Base-by-base conservation (phyloP, 2,797 vertebrate genomes). In the Hydrolagus colliei region DNA sequence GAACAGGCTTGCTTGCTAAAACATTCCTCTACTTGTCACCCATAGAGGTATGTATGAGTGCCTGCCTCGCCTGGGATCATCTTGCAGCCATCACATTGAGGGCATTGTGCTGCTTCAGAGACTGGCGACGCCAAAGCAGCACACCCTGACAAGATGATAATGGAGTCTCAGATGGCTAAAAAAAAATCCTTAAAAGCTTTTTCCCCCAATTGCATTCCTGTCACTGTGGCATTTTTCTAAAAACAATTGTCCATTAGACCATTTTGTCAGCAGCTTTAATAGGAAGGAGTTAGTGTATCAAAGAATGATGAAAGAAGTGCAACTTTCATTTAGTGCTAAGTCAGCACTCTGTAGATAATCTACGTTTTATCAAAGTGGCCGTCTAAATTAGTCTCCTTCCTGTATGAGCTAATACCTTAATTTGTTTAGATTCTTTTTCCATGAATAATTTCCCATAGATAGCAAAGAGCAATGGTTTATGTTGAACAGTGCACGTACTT, bases 71-170 rank as follows among this genome's bases (percentile, higher is more conserved):
- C 16, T 0, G 1, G 77, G 88, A 89, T 91, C 87, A 14, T 87
- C 85, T 91, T 90, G 85, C 89, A 87, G 16, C 87, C 72, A 87
- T 89, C 88, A 90, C 87, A 91, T 88, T 91, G 91, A 87, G 76
- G 87, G 89, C 86, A 91, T 94, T 95, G 93, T 95, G 87, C 78
- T 63, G 73, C 87, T 89, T 91, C 88, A 87, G 86, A 91, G 90
- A 93, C 90, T 92, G 89, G 88, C 88, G 89, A 94, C 89, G 88
- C 91, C 92, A 91, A 89, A 91, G 87, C 80, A 88, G 84, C 87
- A 88, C 88, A 90, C 88, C 65, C 88, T 90, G 89, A 89, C 89
- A 85, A 89, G 86, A 87, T 86, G 89, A 91, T 92, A 94, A 92
- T 89, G 88, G 86, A 90, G 88, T 90, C 87, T 90, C 87, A 90